Conservation (phyloP, 2,113 vertebrate species). For the Larimichthys crocea region DNA sequence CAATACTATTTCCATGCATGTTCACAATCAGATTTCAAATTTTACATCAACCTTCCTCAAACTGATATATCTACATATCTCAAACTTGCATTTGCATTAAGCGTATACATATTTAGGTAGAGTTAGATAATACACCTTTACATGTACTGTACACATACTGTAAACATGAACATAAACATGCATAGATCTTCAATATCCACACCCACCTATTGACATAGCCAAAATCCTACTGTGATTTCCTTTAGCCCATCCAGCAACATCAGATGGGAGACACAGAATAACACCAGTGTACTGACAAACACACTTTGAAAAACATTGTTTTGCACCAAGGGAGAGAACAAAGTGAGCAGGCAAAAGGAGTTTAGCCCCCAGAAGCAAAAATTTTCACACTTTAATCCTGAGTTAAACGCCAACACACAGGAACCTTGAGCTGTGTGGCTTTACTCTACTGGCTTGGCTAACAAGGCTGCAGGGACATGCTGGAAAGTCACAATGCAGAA, state of each 20-base stretch:
- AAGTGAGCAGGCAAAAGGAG: constrained; percentile 48
- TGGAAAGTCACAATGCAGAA: constrained; percentile 43
- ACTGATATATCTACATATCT: background rate
- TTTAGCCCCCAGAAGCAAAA: constrained; percentile 54
- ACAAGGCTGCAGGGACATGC: constrained; percentile 61
- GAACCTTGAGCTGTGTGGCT: constrained; percentile 61
- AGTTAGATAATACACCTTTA: background rate
- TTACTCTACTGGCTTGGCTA: constrained; percentile 58
- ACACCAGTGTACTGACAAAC: constrained; percentile 31
- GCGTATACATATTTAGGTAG: background rate
- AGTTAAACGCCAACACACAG: constrained; percentile 46
- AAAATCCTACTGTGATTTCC: background rate
- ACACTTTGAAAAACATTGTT: constrained; percentile 46
- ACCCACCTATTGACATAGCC: background rate
- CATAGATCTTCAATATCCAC: background rate
- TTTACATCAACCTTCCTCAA: background rate
- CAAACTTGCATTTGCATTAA: background rate
- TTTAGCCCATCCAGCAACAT: constrained; percentile 29
- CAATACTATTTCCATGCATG: background rate
- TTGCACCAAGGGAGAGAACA: constrained; percentile 47
- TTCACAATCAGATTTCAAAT: background rate
- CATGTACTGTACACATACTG: background rate
- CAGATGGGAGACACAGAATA: constrained; percentile 17
- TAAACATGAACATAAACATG: background rate
- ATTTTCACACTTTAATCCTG: constrained; percentile 68